Percentiles rank a stretch among this genome's conserved stretches.
Evolutionary conservation across 2,888 invertebrate genomes (phyloP).

Genomic region (Teleogryllus oceanicus): DNA sequence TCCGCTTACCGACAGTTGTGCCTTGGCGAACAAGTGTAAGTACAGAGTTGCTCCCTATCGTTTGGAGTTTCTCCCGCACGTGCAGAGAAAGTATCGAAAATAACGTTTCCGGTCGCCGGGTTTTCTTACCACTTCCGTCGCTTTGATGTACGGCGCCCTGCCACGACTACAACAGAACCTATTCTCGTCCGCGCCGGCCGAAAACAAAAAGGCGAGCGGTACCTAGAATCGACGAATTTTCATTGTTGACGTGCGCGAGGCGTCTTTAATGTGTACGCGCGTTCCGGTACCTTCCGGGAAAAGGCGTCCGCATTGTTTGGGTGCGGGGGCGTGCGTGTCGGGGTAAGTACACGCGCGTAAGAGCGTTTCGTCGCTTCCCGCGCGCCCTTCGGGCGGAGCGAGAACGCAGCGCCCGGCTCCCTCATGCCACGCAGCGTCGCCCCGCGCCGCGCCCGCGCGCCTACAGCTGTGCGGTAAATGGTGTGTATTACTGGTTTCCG

Average conservation of each 20-base stretch:
- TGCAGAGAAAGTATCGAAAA: not conserved
- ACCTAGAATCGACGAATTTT: not conserved
- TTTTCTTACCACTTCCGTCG: not conserved
- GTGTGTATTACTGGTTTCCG: slow-evolving; percentile 18
- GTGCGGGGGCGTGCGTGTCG: too few species aligned
- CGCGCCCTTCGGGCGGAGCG: too few species aligned
- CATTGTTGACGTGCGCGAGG: not conserved
- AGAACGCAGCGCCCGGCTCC: not conserved
- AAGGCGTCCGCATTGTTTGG: too few species aligned
- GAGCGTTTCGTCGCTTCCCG: too few species aligned
- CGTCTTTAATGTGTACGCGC: too few species aligned
- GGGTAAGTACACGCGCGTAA: too few species aligned
- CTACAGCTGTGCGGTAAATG: slow-evolving; percentile 18
- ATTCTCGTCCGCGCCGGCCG: not conserved
- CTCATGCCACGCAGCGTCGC: not conserved
- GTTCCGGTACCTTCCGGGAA: too few species aligned
- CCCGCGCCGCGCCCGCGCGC: not conserved
- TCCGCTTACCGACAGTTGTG: too few species aligned
- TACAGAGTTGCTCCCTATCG: too few species aligned
- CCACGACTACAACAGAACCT: not conserved
- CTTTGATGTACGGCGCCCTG: not conserved
- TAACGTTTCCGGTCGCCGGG: not conserved
- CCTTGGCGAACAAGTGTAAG: too few species aligned
- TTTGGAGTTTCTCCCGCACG: not conserved
- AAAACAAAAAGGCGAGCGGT: not conserved